These are phyloP conservation scores for Boulengeromyrus knoepffleri DNA, from an alignment of 2,113 vertebrate species.

Conservation along the genomic window DNA sequence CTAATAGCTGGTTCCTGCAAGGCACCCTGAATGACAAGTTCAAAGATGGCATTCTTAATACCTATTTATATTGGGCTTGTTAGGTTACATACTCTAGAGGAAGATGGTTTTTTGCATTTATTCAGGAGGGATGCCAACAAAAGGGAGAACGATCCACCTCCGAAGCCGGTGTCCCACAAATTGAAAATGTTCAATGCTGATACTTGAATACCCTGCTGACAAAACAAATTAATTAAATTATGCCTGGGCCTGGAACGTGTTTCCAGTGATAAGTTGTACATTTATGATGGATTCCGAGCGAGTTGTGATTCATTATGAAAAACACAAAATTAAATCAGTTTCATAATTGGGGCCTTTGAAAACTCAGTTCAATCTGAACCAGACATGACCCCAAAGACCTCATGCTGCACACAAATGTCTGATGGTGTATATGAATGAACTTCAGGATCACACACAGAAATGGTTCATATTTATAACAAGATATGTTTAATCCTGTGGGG, in stretches of 20 bases:
- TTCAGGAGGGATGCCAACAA: neutral
- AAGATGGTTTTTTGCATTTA: neutral
- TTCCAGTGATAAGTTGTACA: neutral
- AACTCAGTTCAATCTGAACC: neutral
- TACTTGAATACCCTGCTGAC: neutral
- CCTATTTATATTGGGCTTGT: neutral
- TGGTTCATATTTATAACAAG: conserved; percentile 10
- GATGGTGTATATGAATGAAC: neutral
- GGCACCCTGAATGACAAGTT: neutral
- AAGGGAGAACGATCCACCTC: neutral
- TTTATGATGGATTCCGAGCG: neutral
- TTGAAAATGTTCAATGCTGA: neutral
- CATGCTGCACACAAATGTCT: neutral
- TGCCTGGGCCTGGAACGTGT: neutral
- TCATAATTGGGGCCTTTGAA: neutral
- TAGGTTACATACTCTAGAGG: neutral
- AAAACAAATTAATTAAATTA: conserved; percentile 1
- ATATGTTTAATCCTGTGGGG: neutral
- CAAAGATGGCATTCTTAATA: neutral
- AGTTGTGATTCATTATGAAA: neutral
- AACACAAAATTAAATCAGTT: neutral
- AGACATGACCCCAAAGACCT: neutral
- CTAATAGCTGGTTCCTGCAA: neutral
- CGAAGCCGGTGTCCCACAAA: neutral
- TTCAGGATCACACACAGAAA: neutral